These are phyloP conservation scores for Aphidius gifuensis DNA, from an alignment of 1,140 invertebrate species.

Conservation along the genomic window DNA sequence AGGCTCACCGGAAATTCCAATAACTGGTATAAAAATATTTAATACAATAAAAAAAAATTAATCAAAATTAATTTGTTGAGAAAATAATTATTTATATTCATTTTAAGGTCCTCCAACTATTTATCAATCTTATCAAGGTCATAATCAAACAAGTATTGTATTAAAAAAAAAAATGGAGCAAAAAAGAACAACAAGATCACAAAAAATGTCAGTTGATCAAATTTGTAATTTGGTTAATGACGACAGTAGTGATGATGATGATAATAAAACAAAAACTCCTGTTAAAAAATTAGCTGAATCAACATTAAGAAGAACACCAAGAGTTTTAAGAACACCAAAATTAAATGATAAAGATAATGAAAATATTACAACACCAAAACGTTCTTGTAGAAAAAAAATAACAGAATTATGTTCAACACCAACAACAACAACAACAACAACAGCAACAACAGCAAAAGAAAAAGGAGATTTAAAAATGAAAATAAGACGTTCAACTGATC, in stretches of 20 bases:
- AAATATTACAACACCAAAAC: not conserved
- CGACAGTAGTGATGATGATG: constrained; percentile 15
- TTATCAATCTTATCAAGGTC: constrained; percentile 12
- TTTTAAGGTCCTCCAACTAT: constrained; percentile 20
- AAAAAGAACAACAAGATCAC: constrained; percentile 8
- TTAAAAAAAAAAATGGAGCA: constrained; percentile 18
- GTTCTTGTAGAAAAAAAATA: not conserved
- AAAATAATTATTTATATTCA: constrained; percentile 17
- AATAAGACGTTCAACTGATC: constrained; percentile 34
- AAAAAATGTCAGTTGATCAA: constrained; percentile 25
- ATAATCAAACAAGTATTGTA: constrained; percentile 19
- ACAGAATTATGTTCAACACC: not conserved
- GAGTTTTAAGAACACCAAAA: not conserved
- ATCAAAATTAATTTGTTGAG: not conserved
- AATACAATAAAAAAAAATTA: not conserved
- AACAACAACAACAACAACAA: not conserved
- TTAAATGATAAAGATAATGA: not conserved
- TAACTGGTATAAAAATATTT: not conserved
- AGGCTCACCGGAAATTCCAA: constrained; percentile 4
- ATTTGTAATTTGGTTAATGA: constrained; percentile 26
- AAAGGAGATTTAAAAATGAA: constrained; percentile 28
- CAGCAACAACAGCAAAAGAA: not conserved
- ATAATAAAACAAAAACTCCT: not conserved
- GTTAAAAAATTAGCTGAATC: too few species aligned
- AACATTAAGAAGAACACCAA: not conserved